These are phyloP conservation scores for Trypoxylon attenuatum DNA, from an alignment of 2,888 invertebrate species.

Conservation along the genomic window DNA sequence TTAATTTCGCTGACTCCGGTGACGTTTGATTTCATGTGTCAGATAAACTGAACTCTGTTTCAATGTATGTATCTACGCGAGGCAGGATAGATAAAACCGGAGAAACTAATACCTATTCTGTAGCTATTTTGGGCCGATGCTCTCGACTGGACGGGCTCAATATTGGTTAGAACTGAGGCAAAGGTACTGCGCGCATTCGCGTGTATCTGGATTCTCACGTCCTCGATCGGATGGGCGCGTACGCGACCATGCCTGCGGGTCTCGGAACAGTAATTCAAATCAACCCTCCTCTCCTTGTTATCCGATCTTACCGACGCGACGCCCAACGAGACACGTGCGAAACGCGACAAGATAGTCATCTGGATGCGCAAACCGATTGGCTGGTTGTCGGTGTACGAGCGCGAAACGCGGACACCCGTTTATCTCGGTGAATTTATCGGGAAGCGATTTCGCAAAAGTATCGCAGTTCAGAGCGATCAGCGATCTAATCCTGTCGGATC, in stretches of 20 bases:
- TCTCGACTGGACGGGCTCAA: too few relatives aligned
- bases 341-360: conserved; percentile 26
- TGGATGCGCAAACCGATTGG: background rate
- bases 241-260: conserved; percentile 1
- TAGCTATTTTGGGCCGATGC: too few relatives aligned
- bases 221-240: background rate
- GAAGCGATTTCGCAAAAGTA: conserved; percentile 12
- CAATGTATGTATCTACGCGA: too few relatives aligned
- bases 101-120: too few relatives aligned
- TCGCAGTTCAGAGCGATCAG: conserved; percentile 6
- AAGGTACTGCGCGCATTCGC: background rate
- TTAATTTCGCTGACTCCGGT: too few relatives aligned
- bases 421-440: conserved; percentile 21
- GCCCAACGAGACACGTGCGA: conserved; percentile 23
- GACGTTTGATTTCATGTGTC: too few relatives aligned
- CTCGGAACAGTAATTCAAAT: conserved; percentile 19
- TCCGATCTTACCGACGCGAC: conserved; percentile 30
- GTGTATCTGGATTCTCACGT: background rate
- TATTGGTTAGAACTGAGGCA: too few relatives aligned
- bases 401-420: conserved; percentile 1
- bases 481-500: conserved; percentile 7
- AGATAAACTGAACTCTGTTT: too few relatives aligned
- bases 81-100: too few relatives aligned
- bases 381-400: background rate
- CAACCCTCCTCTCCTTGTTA: conserved; percentile 12